Evolutionary conservation across 1,140 invertebrate genomes (phyloP).

Genomic region (Drosophila lacteicornis): DNA sequence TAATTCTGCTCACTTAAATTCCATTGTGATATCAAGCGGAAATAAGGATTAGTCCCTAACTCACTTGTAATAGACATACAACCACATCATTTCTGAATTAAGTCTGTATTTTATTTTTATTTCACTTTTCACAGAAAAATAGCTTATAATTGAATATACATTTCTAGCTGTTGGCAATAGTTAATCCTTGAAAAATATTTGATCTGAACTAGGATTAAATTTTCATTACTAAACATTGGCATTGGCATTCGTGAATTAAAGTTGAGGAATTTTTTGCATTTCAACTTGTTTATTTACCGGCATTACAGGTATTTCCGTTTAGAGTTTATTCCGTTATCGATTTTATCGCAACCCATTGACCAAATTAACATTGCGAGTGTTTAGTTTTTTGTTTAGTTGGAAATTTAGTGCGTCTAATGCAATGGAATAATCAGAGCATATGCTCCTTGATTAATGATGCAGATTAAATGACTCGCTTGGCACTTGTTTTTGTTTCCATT

Average conservation of each 20-base stretch:
- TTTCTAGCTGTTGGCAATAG: not conserved
- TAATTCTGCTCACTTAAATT: conserved; percentile 1
- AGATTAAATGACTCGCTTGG: conserved; percentile 64
- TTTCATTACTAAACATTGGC: conserved; percentile 22
- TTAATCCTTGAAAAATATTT: no score
- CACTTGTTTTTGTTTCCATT: conserved; percentile 33
- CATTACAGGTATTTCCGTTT: conserved; percentile 52
- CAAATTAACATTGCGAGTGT: conserved; percentile 44
- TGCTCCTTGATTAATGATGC: conserved; percentile 72
- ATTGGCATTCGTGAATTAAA: conserved; percentile 47
- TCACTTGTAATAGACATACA: not conserved
- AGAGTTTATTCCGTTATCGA: conserved; percentile 54
- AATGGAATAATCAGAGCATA: conserved; percentile 61
- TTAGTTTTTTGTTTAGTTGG: conserved; percentile 13
- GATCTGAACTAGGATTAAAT: no score
- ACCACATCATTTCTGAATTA: not conserved
- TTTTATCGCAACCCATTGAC: conserved; percentile 43
- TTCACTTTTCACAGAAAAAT: no score
- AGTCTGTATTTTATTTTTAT: not conserved
- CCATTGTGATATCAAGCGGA: not conserved
- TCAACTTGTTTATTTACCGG: conserved; percentile 48
- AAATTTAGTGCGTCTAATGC: conserved; percentile 56
- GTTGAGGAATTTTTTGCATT: conserved; percentile 44
- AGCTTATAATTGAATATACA: not conserved
- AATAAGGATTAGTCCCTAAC: conserved; percentile 5